These are phyloP conservation scores for Apostichopus leukothele DNA, from an alignment of 53 echinoderm and acorn worm genomes.

Conservation along the genomic window DNA sequence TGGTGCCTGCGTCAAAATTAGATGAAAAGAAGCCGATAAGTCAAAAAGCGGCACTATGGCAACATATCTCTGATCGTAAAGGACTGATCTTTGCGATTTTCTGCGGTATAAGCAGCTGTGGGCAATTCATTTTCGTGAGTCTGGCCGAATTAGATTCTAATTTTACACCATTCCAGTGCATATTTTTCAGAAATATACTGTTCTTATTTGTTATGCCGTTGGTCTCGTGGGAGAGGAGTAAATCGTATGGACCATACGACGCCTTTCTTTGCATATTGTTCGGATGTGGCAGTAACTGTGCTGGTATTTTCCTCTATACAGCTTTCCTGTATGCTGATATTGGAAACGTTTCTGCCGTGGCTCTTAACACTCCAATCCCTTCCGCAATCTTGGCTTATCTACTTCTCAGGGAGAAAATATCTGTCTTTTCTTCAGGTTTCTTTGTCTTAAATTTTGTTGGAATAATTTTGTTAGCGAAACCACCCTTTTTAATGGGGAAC, in stretches of 20 bases:
- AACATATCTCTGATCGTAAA: not conserved
- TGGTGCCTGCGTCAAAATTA: too few relatives aligned
- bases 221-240: not conserved
- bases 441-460: not conserved
- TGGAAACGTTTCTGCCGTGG: not conserved
- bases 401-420: not conserved
- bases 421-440: not conserved
- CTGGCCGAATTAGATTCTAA: not conserved
- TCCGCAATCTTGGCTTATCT: not conserved
- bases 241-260: not conserved
- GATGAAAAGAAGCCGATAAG: too few relatives aligned
- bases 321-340: not conserved
- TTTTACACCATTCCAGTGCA: not conserved
- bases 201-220: not conserved
- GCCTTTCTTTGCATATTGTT: not conserved
- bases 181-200: not conserved
- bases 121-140: not conserved
- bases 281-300: not conserved
- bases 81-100: not conserved
- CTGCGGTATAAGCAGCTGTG: not conserved
- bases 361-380: not conserved
- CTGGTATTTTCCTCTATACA: not conserved
- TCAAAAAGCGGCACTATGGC: not conserved
- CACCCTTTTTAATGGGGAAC: not conserved
- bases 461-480: not conserved